Evolutionary conservation across 2,888 invertebrate genomes (phyloP), one percentile per base, ranked within the genome.

Genomic region (Dorcus hopei): DNA sequence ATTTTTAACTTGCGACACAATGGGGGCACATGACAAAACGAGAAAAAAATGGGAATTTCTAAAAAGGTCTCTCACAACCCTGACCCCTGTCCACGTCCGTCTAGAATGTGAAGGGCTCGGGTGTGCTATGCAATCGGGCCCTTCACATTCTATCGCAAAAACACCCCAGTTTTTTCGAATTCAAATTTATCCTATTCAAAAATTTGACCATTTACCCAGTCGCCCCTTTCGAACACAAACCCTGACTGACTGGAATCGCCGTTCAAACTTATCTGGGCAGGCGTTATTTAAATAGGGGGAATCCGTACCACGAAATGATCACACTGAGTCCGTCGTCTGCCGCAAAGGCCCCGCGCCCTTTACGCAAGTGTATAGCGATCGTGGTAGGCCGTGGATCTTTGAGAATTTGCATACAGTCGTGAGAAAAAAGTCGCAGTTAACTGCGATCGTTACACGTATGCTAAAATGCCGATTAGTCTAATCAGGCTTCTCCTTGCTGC

Each of bases 321-420:
- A 33, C 42, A 11, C 43, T 38, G 26, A 53, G n/a, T 11, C 41
- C 5, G 11, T 40, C n/a, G 52, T 2, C 26, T 33, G 26, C 26
- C 26, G 26, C 26, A 33, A 33, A 33, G 26, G 26, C 26, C 26
- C 26, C 3, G 26, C 26, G 26, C 26, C 26, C 26, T 33, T 33
- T 33, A 33, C n/a, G 38, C 55, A 38, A 50, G 38, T 38, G 50
- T 41, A 42, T 42, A 19, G 8, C 9, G 9, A 42, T 16, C 16
- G 42, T 51, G 49, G 50, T 51, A 43, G 49, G 50, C 16, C 33
- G 38, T 26, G 11, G 26, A 43, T 41, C 49, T 11, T 41, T 4
- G 14, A 6, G 23, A 16, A 72, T 72, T 72, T 72, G 72, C 72
- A 72, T 72, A 72, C 67, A 65, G 64, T 65, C 72, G 74, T 74